phyloP scores from a whole-genome alignment of 2,797 vertebrate genomes.

The Myotis pilosus region DNA sequence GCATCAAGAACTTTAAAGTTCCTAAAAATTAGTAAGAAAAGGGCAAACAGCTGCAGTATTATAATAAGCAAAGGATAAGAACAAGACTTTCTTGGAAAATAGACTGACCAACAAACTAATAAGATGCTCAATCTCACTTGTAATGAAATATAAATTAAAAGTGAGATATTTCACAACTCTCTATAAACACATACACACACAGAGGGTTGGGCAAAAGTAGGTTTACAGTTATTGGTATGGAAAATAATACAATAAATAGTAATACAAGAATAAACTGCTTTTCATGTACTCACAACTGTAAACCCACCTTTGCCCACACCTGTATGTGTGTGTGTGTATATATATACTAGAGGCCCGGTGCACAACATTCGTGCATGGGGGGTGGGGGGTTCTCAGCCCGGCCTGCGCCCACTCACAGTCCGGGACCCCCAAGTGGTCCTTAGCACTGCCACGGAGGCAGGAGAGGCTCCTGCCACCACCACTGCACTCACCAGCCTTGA shows the following conservation, averaged over 20 bases:
- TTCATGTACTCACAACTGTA: background rate
- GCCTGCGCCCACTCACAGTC: too few relatives aligned
- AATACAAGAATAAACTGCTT: background rate
- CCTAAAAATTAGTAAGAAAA: conserved; percentile 6
- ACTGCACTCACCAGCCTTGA: too few relatives aligned
- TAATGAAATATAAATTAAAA: background rate
- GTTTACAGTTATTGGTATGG: background rate
- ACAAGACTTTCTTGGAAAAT: conserved; percentile 23
- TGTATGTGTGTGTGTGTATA: background rate
- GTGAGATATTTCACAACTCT: background rate
- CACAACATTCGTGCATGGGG: too few relatives aligned
- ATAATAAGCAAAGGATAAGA: conserved; percentile 1
- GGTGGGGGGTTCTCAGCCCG: too few relatives aligned
- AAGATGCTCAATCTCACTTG: background rate
- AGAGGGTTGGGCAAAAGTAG: background rate
- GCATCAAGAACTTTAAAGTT: background rate
- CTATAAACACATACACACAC: background rate
- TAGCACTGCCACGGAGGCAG: too few relatives aligned
- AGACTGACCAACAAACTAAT: conserved; percentile 1
- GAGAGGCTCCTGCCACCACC: too few relatives aligned
- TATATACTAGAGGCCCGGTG: too few relatives aligned
- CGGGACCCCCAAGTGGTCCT: too few relatives aligned
- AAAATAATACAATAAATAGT: background rate
- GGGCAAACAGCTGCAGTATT: background rate
- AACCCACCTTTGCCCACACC: background rate